Evolutionary conservation across 1,140 invertebrate genomes (phyloP).

Genomic region (Euwallacea similis): DNA sequence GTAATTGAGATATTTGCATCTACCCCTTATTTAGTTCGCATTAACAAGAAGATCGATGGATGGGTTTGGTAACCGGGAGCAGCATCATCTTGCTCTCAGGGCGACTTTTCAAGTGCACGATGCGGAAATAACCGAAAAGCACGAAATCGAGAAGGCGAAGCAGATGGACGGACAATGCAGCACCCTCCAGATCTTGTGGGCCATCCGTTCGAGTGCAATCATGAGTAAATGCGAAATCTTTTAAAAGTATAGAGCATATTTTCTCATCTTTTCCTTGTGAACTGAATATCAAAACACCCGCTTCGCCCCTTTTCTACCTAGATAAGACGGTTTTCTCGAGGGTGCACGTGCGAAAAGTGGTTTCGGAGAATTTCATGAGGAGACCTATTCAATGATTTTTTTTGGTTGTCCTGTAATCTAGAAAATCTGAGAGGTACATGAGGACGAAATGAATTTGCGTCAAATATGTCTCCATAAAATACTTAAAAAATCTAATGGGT

Average conservation of each 20-base stretch:
- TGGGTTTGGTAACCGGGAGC: background rate
- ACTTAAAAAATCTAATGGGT: no score
- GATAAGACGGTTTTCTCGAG: conserved; percentile 15
- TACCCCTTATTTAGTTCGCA: no score
- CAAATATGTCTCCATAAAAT: no score
- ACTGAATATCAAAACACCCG: conserved; percentile 32
- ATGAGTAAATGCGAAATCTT: conserved; percentile 47
- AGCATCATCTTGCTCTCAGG: conserved; percentile 43
- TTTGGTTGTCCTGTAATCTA: no score
- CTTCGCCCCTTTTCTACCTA: conserved; percentile 21
- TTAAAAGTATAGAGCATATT: conserved; percentile 32
- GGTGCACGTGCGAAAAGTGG: conserved; percentile 38
- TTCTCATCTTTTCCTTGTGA: conserved; percentile 30
- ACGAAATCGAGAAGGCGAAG: conserved; percentile 42
- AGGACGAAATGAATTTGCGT: no score
- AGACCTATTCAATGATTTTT: no score
- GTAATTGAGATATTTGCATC: conserved; percentile 39
- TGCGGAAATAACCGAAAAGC: conserved; percentile 43
- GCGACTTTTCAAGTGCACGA: conserved; percentile 45
- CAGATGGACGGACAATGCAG: conserved; percentile 48
- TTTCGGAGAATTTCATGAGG: conserved; percentile 9
- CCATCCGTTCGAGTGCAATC: conserved; percentile 43
- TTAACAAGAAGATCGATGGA: no score
- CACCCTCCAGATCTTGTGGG: conserved; percentile 35
- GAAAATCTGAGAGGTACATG: no score